phyloP scores from a whole-genome alignment of 2,113 vertebrate genomes.

The Centropus unirufus region DNA sequence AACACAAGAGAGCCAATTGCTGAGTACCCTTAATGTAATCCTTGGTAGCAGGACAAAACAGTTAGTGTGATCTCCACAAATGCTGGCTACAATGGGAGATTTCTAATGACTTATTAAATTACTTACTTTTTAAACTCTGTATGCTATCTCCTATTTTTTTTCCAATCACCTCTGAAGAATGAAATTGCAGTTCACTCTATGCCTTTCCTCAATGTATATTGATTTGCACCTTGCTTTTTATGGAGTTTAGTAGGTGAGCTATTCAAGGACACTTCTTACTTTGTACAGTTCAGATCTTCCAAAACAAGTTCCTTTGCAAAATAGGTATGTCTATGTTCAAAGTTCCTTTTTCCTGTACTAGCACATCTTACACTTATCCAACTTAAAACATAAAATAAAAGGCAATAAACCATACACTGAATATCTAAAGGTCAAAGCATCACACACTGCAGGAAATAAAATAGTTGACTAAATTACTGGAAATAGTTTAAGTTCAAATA shows the following conservation, averaged over 20 bases:
- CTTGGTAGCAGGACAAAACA: background rate
- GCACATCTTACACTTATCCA: background rate
- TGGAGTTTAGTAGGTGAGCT: background rate
- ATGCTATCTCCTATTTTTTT: background rate
- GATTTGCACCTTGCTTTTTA: background rate
- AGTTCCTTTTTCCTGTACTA: background rate
- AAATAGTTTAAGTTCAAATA: background rate
- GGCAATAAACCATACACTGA: rapidly evolving
- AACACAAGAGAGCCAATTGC: background rate
- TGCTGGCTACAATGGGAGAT: background rate
- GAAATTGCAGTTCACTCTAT: background rate
- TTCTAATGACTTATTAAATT: background rate
- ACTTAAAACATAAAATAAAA: background rate
- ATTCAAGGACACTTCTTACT: background rate
- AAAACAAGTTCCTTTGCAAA: background rate
- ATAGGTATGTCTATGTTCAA: background rate
- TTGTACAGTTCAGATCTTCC: background rate
- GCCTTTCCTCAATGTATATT: background rate
- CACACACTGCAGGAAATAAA: background rate
- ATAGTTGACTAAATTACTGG: background rate
- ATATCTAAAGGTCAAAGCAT: background rate
- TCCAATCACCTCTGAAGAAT: background rate
- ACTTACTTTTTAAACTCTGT: background rate
- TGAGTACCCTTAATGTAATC: background rate
- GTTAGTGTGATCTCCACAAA: background rate